Conservation (phyloP, 2,113 vertebrate genomes). For the Dasyprocta punctata region DNA sequence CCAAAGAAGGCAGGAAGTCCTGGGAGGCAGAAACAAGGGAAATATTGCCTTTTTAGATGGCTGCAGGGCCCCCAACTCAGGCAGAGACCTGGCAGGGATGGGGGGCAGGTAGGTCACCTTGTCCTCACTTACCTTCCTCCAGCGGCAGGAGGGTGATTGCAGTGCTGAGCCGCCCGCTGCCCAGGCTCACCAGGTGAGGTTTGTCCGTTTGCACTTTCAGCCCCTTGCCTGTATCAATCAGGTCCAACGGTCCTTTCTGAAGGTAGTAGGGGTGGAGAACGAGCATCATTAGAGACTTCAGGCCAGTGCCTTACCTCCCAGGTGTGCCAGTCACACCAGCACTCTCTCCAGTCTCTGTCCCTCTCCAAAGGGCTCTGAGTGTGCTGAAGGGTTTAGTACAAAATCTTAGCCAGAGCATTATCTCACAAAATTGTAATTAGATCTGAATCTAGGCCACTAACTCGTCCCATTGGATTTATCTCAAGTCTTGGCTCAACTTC, state of each 20-base stretch:
- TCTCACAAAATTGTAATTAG: conserved; percentile 54
- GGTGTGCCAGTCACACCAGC: neutral
- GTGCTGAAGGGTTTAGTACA: neutral
- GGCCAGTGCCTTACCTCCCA: neutral
- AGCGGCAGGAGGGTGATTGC: conserved; percentile 96
- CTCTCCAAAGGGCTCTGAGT: conserved; percentile 27
- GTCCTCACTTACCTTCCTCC: conserved; percentile 90
- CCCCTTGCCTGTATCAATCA: conserved; percentile 94
- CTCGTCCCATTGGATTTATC: conserved; percentile 62
- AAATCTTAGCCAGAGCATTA: neutral
- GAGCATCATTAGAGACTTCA: neutral
- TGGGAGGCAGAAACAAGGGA: neutral
- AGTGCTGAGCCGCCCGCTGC: conserved; percentile 96
- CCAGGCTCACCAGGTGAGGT: conserved; percentile 97
- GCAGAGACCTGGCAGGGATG: neutral
- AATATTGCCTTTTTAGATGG: neutral
- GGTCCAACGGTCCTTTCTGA: conserved; percentile 94
- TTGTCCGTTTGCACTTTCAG: conserved; percentile 96
- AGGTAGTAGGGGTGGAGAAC: neutral
- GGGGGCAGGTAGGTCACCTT: rapidly evolving
- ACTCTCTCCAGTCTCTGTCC: neutral
- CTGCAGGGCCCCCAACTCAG: neutral
- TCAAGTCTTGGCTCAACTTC: conserved; percentile 58
- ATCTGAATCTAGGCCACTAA: conserved; percentile 72
- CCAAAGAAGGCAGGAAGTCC: neutral